phyloP scores from a whole-genome alignment of 2,113 vertebrate genomes.

The Jacana jacana region DNA sequence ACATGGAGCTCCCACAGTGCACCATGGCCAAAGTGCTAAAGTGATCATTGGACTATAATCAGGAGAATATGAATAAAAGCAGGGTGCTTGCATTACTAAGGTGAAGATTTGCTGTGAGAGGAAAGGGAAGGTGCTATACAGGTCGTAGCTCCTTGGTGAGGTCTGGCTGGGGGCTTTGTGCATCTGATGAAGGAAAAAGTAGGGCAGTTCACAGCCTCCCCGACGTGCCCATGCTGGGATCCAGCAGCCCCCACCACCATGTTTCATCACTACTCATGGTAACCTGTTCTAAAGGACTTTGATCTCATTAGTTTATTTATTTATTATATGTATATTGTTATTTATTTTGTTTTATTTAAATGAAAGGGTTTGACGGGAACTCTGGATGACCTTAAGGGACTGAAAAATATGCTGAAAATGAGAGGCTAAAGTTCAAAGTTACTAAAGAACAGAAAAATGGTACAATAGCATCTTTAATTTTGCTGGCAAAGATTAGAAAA shows the following conservation, averaged over 20 bases:
- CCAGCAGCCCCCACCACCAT: fast-evolving
- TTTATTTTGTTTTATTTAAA: background rate
- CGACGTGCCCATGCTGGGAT: fast-evolving
- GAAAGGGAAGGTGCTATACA: background rate
- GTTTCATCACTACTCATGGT: background rate
- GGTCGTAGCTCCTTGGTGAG: background rate
- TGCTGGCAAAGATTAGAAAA: background rate
- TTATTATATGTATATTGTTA: background rate
- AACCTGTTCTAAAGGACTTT: background rate
- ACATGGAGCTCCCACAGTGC: fast-evolving
- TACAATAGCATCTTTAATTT: background rate
- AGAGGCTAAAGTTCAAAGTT: background rate
- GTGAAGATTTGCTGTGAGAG: background rate
- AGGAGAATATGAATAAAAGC: constrained; percentile 24
- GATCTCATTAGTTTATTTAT: background rate
- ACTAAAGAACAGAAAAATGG: background rate
- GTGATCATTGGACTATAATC: constrained; percentile 15
- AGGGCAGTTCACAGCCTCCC: background rate
- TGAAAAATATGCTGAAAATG: background rate
- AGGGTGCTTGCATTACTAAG: background rate
- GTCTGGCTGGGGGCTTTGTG: background rate
- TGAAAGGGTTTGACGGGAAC: background rate
- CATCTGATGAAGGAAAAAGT: background rate
- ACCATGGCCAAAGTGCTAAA: background rate
- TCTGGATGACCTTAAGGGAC: background rate